A percentile compares a stretch with the other conserved stretches of the same genome.
Evolutionary conservation across 1,140 invertebrate genomes (phyloP).

Genomic region (Drosophila nasuta): DNA sequence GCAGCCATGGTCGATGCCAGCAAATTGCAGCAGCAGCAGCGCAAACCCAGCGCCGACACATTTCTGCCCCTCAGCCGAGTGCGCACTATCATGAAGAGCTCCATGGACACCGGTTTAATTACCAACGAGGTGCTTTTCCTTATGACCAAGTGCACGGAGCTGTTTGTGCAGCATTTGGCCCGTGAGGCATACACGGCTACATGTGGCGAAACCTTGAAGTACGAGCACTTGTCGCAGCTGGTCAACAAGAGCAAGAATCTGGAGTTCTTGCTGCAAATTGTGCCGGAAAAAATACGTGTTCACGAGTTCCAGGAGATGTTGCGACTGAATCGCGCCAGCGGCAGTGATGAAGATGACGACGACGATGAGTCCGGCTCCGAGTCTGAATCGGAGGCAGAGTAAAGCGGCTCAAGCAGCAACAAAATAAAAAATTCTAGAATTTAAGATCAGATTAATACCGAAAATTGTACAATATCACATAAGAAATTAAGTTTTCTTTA

Average conservation of each 20-base stretch:
- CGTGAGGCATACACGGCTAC: slow-evolving; percentile 57
- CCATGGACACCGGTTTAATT: slow-evolving; percentile 76
- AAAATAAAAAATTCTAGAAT: too few species aligned
- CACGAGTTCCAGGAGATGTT: slow-evolving; percentile 79
- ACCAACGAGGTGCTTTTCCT: slow-evolving; percentile 77
- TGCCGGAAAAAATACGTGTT: slow-evolving; percentile 81
- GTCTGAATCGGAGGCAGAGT: slow-evolving; percentile 10
- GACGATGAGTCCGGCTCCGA: slow-evolving; percentile 43
- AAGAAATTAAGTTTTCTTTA: too few species aligned
- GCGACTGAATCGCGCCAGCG: slow-evolving; percentile 56
- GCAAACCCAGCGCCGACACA: slow-evolving; percentile 59
- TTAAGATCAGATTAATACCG: too few species aligned
- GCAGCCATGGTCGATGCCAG: slow-evolving; percentile 25
- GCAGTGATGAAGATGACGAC: slow-evolving; percentile 57
- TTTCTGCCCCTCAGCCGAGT: slow-evolving; percentile 73
- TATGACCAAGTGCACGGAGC: slow-evolving; percentile 76
- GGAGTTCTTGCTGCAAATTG: slow-evolving; percentile 78
- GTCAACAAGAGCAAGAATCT: slow-evolving; percentile 74
- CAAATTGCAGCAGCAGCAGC: slow-evolving; percentile 16
- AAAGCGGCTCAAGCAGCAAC: too few species aligned
- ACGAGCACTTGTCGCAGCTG: slow-evolving; percentile 73
- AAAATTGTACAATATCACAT: too few species aligned
- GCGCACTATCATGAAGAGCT: slow-evolving; percentile 82
- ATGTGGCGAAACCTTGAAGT: slow-evolving; percentile 60
- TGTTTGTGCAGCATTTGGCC: slow-evolving; percentile 77